Conservation (phyloP, 1,140 invertebrate genomes). For the Drosophila sturtevanti region DNA sequence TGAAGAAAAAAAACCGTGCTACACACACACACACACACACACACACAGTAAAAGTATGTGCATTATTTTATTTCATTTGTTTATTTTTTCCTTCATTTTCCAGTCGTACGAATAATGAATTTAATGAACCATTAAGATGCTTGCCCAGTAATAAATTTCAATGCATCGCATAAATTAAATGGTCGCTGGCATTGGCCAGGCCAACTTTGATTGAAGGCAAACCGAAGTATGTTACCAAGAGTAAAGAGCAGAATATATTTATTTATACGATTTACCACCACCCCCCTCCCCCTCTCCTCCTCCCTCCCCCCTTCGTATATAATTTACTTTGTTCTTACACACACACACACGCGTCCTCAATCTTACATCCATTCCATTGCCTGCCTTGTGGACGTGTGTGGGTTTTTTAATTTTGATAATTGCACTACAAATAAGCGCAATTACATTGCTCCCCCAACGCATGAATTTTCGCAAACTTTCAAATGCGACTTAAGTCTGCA, state of each 20-base stretch:
- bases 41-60: conserved; percentile 55
- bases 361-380: neutral
- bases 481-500: conserved; percentile 68
- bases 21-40: conserved; percentile 30
- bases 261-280: neutral
- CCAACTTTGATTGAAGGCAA: conserved; percentile 49
- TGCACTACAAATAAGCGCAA: conserved; percentile 69
- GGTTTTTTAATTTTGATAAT: conserved; percentile 72
- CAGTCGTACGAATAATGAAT: conserved; percentile 72
- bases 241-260: conserved; percentile 4
- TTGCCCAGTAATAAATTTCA: conserved; percentile 74
- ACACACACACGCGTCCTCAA: conserved; percentile 11
- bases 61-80: conserved; percentile 66
- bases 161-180: conserved; percentile 77
- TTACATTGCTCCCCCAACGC: conserved; percentile 38
- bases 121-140: conserved; percentile 81
- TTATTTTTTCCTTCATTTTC: conserved; percentile 55
- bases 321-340: conserved; percentile 42
- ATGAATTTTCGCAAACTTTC: conserved; percentile 62
- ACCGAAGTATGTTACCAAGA: neutral
- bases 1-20: neutral
- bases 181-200: conserved; percentile 25
- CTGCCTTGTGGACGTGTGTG: conserved; percentile 16
- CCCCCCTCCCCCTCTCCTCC: too few relatives aligned
- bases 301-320: conserved; percentile 10